phyloP scores from a whole-genome alignment of 2,888 invertebrate species.

The Philhelius pedissequus region DNA sequence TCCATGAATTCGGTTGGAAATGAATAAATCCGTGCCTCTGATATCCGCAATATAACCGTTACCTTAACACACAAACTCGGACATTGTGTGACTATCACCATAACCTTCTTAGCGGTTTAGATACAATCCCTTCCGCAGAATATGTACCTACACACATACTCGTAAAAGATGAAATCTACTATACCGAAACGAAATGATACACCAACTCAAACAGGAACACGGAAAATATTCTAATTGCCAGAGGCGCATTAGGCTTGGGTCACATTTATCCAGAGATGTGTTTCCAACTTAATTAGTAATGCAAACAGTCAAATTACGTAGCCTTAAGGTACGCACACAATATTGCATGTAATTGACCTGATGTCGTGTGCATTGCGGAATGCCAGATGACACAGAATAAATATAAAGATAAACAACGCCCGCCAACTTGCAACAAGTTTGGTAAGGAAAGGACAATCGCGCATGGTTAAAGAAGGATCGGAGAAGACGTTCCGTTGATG shows the following conservation, averaged over 20 bases:
- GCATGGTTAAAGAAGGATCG: conserved; percentile 16
- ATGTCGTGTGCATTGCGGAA: conserved; percentile 55
- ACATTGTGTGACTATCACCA: background rate
- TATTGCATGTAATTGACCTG: conserved; percentile 53
- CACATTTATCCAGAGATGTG: conserved; percentile 12
- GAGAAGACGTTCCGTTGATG: too few species aligned
- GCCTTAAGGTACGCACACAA: conserved; percentile 22
- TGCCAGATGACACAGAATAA: conserved; percentile 49
- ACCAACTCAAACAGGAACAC: background rate
- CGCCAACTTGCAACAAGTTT: background rate
- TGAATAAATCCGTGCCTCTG: conserved; percentile 62
- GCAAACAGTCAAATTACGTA: conserved; percentile 57
- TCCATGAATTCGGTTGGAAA: conserved; percentile 61
- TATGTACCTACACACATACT: too few species aligned
- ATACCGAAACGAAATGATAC: conserved; percentile 1
- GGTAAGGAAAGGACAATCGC: background rate
- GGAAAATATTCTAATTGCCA: conserved; percentile 26
- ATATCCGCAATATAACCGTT: conserved; percentile 59
- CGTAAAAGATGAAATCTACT: conserved; percentile 24
- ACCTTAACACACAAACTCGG: conserved; percentile 31
- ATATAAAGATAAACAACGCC: conserved; percentile 1
- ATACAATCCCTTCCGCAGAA: conserved; percentile 19
- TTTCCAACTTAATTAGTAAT: conserved; percentile 66
- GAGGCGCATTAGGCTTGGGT: too few species aligned
- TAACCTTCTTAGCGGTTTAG: background rate